These are phyloP conservation scores for Decapterus maruadsi DNA, from an alignment of 2,797 vertebrate genomes.

Conservation along the genomic window DNA sequence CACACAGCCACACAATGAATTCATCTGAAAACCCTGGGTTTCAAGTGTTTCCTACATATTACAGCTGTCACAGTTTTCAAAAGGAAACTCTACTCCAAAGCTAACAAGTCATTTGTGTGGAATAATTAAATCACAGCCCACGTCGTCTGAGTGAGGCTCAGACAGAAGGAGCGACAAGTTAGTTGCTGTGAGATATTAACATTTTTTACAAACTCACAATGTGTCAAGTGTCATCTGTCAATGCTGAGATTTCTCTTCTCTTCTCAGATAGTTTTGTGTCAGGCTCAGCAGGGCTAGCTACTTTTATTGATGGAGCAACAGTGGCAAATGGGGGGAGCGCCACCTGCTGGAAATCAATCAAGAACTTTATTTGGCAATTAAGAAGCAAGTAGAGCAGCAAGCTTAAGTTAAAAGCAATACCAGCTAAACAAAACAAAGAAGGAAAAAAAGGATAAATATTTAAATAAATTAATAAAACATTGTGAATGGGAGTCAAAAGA, in stretches of 20 bases:
- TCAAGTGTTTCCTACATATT: conserved; percentile 7
- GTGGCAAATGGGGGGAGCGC: not conserved
- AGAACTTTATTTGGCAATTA: too few relatives aligned
- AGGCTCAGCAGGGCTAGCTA: not conserved
- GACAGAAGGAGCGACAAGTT: not conserved
- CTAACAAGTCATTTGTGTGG: conserved; percentile 21
- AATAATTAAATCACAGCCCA: conserved; percentile 2
- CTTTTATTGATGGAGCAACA: not conserved
- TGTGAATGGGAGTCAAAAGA: too few relatives aligned
- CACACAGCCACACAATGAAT: not conserved
- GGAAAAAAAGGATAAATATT: too few relatives aligned
- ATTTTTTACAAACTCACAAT: not conserved
- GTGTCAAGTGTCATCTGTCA: not conserved
- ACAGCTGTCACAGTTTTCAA: conserved; percentile 9
- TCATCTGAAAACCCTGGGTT: not conserved
- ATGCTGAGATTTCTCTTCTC: not conserved
- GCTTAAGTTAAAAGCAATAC: too few relatives aligned
- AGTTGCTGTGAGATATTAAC: not conserved
- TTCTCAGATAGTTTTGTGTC: not conserved
- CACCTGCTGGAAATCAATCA: conserved; percentile 6
- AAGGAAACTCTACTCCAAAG: not conserved
- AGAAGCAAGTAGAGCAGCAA: too few relatives aligned
- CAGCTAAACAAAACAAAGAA: too few relatives aligned
- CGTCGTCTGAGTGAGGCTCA: not conserved
- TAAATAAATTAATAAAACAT: too few relatives aligned